Percentiles rank a stretch among this genome's conserved stretches.
Conservation (phyloP, 2,113 vertebrate genomes). For the Cyanocitta stelleri region DNA sequence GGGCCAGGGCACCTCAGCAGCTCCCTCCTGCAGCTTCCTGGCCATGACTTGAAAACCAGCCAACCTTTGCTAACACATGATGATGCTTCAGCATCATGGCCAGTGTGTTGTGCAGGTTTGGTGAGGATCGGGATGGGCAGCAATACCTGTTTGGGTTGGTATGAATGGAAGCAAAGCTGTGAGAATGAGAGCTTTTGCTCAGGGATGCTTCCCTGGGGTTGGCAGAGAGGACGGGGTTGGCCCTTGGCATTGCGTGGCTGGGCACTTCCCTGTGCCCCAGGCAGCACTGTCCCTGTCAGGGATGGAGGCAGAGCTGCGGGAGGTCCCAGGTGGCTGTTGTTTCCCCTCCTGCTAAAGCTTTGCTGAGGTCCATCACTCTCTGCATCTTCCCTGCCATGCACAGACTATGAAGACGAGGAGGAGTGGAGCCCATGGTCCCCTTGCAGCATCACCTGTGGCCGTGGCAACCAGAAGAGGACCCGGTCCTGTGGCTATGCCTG, state of each 20-base stretch:
- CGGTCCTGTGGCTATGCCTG: slow-evolving; percentile 86
- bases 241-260: accelerated
- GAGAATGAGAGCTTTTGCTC: background rate
- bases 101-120: background rate
- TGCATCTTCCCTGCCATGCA: background rate
- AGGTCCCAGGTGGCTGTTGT: background rate
- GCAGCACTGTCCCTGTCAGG: background rate
- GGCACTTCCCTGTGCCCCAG: accelerated
- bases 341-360: background rate
- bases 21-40: background rate
- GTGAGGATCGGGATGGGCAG: background rate
- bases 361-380: background rate
- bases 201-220: background rate
- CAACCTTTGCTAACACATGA: accelerated
- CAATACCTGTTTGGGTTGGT: accelerated
- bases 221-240: background rate
- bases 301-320: background rate
- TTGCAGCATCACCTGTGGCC: slow-evolving; percentile 84
- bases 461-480: slow-evolving; percentile 81
- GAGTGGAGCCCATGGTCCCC: slow-evolving; percentile 90
- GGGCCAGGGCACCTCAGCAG: background rate
- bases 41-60: background rate
- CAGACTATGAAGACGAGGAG: slow-evolving; percentile 80
- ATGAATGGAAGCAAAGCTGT: background rate
- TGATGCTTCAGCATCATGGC: background rate